Evolutionary conservation across 2,888 invertebrate genomes (phyloP).

Genomic region (Lomographa bimaculata): DNA sequence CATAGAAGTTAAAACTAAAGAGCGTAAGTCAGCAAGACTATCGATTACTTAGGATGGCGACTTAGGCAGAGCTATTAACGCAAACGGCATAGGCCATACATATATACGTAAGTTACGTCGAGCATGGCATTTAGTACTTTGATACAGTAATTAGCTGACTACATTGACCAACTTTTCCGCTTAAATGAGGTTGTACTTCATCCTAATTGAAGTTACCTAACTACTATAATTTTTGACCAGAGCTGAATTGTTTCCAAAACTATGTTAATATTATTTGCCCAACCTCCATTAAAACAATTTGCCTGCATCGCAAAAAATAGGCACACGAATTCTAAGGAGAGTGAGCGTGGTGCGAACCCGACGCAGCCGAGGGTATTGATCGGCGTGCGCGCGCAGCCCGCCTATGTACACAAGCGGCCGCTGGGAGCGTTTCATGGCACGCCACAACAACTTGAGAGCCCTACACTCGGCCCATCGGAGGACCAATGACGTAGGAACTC

Average conservation of each 20-base stretch:
- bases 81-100: constrained; percentile 32
- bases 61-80: constrained; percentile 36
- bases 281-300: constrained; percentile 53
- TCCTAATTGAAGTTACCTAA: constrained; percentile 9
- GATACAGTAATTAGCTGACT: constrained; percentile 34
- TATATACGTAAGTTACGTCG: too few relatives aligned
- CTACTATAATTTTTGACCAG: constrained; percentile 38
- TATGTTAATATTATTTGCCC: constrained; percentile 27
- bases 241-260: constrained; percentile 37
- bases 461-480: constrained; percentile 66
- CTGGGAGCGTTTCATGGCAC: constrained; percentile 64
- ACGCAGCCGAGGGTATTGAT: constrained; percentile 75
- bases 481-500: constrained; percentile 59
- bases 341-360: constrained; percentile 70
- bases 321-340: constrained; percentile 68
- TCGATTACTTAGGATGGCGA: constrained; percentile 48
- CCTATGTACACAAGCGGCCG: constrained; percentile 74
- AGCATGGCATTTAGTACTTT: constrained; percentile 23
- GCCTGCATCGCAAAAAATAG: constrained; percentile 64
- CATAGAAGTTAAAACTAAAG: constrained; percentile 46
- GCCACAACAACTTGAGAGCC: constrained; percentile 67
- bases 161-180: constrained; percentile 43
- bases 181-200: constrained; percentile 3
- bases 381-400: constrained; percentile 79
- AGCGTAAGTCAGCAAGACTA: constrained; percentile 44